Conservation (phyloP, 1,140 invertebrate genomes). For the Colletes gigas region DNA sequence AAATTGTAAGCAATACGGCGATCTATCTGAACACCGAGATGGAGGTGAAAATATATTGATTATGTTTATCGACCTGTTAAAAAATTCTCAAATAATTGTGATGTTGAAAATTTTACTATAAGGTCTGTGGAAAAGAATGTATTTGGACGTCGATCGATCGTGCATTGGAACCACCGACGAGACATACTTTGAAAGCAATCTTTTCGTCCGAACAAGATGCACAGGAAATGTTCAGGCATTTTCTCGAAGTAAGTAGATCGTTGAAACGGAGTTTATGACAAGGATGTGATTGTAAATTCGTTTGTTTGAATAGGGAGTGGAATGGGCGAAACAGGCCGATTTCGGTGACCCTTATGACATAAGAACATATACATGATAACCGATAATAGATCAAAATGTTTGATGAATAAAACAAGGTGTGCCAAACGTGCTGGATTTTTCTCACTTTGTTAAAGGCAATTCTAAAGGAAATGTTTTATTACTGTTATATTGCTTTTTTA, state of each 20-base stretch:
- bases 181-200: slow-evolving; percentile 76
- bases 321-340: too few species aligned
- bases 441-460: not conserved
- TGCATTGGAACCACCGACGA: slow-evolving; percentile 74
- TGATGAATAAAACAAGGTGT: not conserved
- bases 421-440: not conserved
- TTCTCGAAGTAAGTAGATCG: slow-evolving; percentile 74
- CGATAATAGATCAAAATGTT: slow-evolving; percentile 15
- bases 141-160: slow-evolving; percentile 81
- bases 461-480: not conserved
- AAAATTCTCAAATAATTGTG: not conserved
- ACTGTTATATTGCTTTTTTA: not conserved
- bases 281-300: too few species aligned
- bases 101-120: not conserved
- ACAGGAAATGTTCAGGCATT: slow-evolving; percentile 78
- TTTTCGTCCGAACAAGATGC: slow-evolving; percentile 77
- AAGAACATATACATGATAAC: not conserved
- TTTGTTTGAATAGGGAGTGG: too few species aligned
- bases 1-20: slow-evolving; percentile 80
- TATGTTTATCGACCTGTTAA: not conserved
- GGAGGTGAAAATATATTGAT: slow-evolving; percentile 65
- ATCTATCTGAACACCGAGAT: slow-evolving; percentile 80
- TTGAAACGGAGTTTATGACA: not conserved
- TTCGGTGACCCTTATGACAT: too few species aligned
- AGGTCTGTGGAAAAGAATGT: slow-evolving; percentile 78